A percentile compares a stretch with the other conserved stretches of the same genome.
These are phyloP conservation scores for Metacarcinus magister DNA, from an alignment of 2,888 invertebrate genomes.

Conservation along the genomic window DNA sequence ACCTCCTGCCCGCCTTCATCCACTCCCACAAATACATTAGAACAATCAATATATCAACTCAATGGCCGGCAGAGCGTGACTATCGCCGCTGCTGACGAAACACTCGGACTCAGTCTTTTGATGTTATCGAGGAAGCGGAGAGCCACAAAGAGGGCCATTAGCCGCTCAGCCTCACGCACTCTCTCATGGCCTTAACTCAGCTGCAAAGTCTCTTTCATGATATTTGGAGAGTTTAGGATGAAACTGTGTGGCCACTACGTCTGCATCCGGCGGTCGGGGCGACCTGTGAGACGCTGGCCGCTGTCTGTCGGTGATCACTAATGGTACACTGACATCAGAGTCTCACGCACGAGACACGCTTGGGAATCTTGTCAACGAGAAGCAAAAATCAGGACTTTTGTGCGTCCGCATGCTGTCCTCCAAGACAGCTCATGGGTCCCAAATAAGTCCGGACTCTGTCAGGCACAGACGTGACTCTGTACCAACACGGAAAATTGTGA, in stretches of 20 bases:
- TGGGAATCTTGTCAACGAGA: too few species aligned
- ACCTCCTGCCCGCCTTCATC: not conserved
- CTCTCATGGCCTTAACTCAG: not conserved
- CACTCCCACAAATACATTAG: not conserved
- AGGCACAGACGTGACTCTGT: too few species aligned
- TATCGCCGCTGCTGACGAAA: not conserved
- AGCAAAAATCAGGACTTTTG: too few species aligned
- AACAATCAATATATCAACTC: not conserved
- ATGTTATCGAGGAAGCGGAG: not conserved
- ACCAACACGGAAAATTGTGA: too few species aligned
- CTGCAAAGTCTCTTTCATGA: not conserved
- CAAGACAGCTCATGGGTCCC: too few species aligned
- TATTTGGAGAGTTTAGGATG: not conserved
- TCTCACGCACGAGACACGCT: too few species aligned
- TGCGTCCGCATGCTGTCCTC: too few species aligned
- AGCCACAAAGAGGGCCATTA: not conserved
- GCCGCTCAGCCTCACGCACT: not conserved
- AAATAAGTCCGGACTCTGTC: too few species aligned
- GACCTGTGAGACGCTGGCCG: too few species aligned
- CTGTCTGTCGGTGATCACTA: too few species aligned
- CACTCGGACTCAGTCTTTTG: not conserved
- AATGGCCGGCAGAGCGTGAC: not conserved
- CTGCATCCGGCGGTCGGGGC: too few species aligned
- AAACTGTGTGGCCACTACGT: not conserved
- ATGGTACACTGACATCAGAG: too few species aligned